A percentile compares a stretch with the other conserved stretches of the same genome.
These are phyloP conservation scores for Tiliqua scincoides DNA, from an alignment of 2,113 vertebrate genomes.

Conservation along the genomic window DNA sequence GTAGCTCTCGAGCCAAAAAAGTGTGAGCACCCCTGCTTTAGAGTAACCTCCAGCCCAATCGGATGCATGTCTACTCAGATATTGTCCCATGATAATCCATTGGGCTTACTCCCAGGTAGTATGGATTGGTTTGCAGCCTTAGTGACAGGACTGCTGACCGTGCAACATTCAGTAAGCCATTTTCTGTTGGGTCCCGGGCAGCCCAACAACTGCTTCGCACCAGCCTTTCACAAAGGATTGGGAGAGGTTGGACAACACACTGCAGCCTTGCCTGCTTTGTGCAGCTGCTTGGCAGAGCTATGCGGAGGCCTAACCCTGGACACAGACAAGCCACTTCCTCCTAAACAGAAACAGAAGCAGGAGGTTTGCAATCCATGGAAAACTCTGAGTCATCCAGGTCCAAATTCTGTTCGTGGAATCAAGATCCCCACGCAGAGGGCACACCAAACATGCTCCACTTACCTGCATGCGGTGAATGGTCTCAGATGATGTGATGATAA, in stretches of 20 bases:
- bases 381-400: rapidly evolving
- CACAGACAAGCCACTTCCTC: background rate
- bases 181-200: background rate
- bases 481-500: background rate
- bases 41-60: too few relatives aligned
- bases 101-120: too few relatives aligned
- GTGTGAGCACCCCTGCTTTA: too few relatives aligned
- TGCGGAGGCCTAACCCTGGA: background rate
- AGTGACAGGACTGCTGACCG: too few relatives aligned
- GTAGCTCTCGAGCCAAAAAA: too few relatives aligned
- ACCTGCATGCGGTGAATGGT: conserved; percentile 55
- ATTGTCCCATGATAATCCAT: too few relatives aligned
- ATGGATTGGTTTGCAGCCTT: too few relatives aligned
- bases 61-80: too few relatives aligned
- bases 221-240: background rate
- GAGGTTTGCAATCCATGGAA: background rate
- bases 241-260: background rate
- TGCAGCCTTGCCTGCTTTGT: background rate
- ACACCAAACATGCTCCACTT: background rate
- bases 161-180: background rate
- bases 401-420: background rate
- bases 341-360: background rate
- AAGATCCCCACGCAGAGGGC: background rate
- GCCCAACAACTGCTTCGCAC: background rate
- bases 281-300: background rate